Evolutionary conservation across 2,113 vertebrate genomes (phyloP).

Genomic region (Chauna torquata): DNA sequence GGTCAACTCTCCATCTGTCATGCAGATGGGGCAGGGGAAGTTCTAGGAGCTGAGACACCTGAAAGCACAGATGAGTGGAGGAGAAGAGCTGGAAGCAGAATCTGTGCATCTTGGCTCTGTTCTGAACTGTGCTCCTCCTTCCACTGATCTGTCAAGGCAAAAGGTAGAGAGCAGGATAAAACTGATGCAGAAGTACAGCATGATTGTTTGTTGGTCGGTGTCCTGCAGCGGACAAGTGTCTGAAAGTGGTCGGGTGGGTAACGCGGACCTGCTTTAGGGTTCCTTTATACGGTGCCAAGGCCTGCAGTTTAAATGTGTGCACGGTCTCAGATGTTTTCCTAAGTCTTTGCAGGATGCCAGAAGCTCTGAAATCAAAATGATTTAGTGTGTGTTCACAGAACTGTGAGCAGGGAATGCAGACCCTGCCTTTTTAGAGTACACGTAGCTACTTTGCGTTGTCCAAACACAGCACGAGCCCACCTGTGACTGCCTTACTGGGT

Average conservation of each 20-base stretch:
- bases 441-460: background rate
- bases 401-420: background rate
- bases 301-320: background rate
- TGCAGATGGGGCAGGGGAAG: background rate
- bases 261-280: background rate
- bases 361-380: background rate
- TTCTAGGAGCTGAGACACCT: background rate
- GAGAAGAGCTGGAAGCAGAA: background rate
- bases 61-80: background rate
- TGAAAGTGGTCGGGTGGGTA: fast-evolving
- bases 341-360: background rate
- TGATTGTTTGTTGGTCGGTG: fast-evolving
- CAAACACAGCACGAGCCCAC: background rate
- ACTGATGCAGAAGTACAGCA: fast-evolving
- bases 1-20: background rate
- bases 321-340: background rate
- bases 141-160: fast-evolving
- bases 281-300: background rate
- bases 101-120: background rate
- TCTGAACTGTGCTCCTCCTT: background rate
- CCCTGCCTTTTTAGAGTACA: background rate
- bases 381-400: background rate
- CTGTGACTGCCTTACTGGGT: background rate
- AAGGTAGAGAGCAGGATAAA: background rate
- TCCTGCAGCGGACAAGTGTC: background rate